Conservation (phyloP, 2,888 invertebrate genomes). For the Homarus gammarus region DNA sequence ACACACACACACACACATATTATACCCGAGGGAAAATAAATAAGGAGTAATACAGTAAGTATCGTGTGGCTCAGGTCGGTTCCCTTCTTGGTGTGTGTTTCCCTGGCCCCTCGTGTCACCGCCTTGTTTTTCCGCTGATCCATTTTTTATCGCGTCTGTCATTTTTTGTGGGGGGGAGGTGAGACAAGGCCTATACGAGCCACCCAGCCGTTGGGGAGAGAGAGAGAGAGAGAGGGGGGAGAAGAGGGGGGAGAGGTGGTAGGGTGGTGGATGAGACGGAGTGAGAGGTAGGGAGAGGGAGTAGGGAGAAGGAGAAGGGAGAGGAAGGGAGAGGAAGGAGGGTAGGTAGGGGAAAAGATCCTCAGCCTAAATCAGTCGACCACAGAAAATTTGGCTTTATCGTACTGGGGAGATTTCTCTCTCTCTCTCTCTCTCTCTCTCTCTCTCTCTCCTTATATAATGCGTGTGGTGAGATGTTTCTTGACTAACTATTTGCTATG, state of each 20-base stretch:
- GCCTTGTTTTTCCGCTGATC: slow-evolving; percentile 36
- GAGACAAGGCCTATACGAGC: slow-evolving; percentile 31
- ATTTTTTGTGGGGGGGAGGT: slow-evolving; percentile 3
- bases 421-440: no score
- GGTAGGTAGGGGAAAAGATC: neutral
- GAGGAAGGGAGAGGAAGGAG: neutral
- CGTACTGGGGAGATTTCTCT: neutral
- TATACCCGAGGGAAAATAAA: slow-evolving; percentile 7
- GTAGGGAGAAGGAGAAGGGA: neutral
- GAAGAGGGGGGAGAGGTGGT: neutral
- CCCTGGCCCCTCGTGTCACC: slow-evolving; percentile 36
- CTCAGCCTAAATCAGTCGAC: neutral
- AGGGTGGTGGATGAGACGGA: neutral
- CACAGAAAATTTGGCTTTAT: neutral
- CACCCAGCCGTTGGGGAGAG: neutral
- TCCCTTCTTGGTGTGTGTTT: no score
- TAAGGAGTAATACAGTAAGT: slow-evolving; percentile 7
- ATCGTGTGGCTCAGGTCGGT: neutral
- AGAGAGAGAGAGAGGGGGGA: neutral
- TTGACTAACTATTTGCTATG: no score
- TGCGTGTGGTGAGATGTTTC: no score
- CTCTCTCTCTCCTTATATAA: no score
- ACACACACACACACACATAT: no score
- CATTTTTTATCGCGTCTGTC: slow-evolving; percentile 42
- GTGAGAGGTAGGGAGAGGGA: neutral